A percentile compares a stretch with the other conserved stretches of the same genome.
Conservation (phyloP, 2,797 vertebrate species). For the Esox masquinongy region DNA sequence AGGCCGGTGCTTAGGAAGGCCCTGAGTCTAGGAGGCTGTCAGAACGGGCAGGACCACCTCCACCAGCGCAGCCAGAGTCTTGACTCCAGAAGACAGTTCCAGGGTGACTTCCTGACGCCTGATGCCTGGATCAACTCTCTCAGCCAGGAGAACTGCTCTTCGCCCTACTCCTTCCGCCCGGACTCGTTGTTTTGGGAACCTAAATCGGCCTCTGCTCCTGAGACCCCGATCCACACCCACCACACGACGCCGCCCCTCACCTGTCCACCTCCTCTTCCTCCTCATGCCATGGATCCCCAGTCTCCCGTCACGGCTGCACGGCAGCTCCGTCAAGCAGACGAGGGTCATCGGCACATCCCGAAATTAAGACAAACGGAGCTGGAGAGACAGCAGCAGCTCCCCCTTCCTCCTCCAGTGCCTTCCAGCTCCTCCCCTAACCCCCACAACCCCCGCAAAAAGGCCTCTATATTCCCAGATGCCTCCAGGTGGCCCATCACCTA, state of each 20-base stretch:
- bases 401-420: too few relatives aligned
- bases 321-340: conserved; percentile 13
- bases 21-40: conserved; percentile 29
- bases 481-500: conserved; percentile 46
- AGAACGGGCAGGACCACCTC: conserved; percentile 34
- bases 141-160: conserved; percentile 63
- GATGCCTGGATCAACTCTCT: conserved; percentile 78
- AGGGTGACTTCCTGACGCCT: conserved; percentile 66
- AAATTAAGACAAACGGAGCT: neutral
- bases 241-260: neutral
- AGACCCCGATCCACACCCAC: conserved; percentile 9
- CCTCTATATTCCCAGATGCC: conserved; percentile 18
- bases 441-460: conserved; percentile 29
- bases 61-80: conserved; percentile 67
- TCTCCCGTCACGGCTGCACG: conserved; percentile 13
- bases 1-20: conserved; percentile 38
- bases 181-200: conserved; percentile 29
- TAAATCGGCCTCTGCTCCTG: conserved; percentile 5
- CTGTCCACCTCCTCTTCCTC: conserved; percentile 16
- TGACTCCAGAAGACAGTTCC: conserved; percentile 56
- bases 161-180: conserved; percentile 24
- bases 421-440: conserved; percentile 24
- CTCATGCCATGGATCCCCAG: neutral
- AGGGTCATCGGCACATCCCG: neutral
- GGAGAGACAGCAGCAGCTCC: neutral